Evolutionary conservation across 2,888 invertebrate species (phyloP).

Genomic region (Phragmatobia fuliginosa): DNA sequence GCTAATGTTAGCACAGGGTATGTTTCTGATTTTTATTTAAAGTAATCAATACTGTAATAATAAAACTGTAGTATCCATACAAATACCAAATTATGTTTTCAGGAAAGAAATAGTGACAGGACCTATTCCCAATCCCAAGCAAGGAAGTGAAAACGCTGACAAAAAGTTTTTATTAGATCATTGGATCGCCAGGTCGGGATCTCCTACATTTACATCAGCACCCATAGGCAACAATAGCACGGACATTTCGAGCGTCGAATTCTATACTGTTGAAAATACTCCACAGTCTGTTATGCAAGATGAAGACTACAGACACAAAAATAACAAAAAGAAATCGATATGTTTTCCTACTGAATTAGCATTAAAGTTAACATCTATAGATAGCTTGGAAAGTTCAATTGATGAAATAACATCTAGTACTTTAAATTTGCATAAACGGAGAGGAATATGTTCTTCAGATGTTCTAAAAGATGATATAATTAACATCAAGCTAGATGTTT

Average conservation of each 20-base stretch:
- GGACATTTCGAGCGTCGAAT: slow-evolving; percentile 79
- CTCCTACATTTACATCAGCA: slow-evolving; percentile 81
- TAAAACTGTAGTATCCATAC: not conserved
- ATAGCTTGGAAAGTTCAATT: slow-evolving; percentile 79
- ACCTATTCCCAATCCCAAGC: slow-evolving; percentile 65
- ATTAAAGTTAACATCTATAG: slow-evolving; percentile 76
- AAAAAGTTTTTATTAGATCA: slow-evolving; percentile 84
- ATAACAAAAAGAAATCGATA: slow-evolving; percentile 73
- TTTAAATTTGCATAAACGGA: slow-evolving; percentile 82
- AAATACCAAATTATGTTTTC: slow-evolving; percentile 18
- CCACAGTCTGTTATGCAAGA: slow-evolving; percentile 66
- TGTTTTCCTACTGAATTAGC: slow-evolving; percentile 83
- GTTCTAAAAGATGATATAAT: slow-evolving; percentile 79
- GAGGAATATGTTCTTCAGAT: slow-evolving; percentile 86
- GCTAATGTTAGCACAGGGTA: slow-evolving; percentile 55
- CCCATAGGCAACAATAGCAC: slow-evolving; percentile 78
- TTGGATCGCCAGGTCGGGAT: slow-evolving; percentile 83
- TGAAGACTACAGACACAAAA: slow-evolving; percentile 62
- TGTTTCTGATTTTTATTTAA: not conserved
- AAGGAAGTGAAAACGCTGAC: slow-evolving; percentile 78
- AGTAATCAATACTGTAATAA: not conserved
- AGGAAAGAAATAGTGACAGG: slow-evolving; percentile 54
- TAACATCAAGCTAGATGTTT: slow-evolving; percentile 70
- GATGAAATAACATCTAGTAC: slow-evolving; percentile 79
- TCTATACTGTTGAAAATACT: slow-evolving; percentile 82